Conservation (phyloP, 1,140 invertebrate genomes). For the Drosophila grimshawi region DNA sequence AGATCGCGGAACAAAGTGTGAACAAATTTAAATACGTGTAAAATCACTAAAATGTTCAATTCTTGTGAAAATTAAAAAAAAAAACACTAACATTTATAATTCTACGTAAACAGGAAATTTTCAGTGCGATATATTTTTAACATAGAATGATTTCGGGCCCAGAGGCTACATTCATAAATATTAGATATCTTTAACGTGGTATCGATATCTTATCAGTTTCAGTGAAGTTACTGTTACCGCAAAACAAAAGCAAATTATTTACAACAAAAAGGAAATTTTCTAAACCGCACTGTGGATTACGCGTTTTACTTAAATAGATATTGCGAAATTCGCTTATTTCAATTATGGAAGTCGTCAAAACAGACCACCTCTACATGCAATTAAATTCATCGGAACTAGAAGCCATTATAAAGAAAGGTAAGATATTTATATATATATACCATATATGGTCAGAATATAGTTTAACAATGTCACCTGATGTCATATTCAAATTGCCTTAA, state of each 20-base stretch:
- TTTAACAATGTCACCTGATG: no score
- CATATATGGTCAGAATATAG: not conserved
- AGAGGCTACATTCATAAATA: conserved; percentile 5
- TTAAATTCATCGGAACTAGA: conserved; percentile 75
- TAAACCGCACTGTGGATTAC: conserved; percentile 63
- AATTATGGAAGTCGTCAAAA: conserved; percentile 50
- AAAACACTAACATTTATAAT: not conserved
- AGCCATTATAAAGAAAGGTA: conserved; percentile 82
- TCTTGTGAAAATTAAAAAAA: conserved; percentile 17
- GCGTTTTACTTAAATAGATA: conserved; percentile 32
- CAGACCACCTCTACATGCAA: conserved; percentile 76
- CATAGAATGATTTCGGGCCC: not conserved
- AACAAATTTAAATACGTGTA: conserved; percentile 24
- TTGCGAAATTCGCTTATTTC: conserved; percentile 1
- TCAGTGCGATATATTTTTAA: conserved; percentile 6
- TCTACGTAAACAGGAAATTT: not conserved
- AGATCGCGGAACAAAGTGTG: conserved; percentile 29
- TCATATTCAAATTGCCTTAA: no score
- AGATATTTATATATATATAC: conserved; percentile 13
- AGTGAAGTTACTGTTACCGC: conserved; percentile 26
- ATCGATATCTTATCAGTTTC: conserved; percentile 38
- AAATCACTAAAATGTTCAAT: conserved; percentile 15
- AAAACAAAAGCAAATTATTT: conserved; percentile 15
- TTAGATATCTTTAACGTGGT: conserved; percentile 29
- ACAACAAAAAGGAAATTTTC: conserved; percentile 10